Percentiles rank a stretch among this genome's conserved stretches.
Conservation (phyloP, 1,140 invertebrate species). For the Scylla paramamosain region DNA sequence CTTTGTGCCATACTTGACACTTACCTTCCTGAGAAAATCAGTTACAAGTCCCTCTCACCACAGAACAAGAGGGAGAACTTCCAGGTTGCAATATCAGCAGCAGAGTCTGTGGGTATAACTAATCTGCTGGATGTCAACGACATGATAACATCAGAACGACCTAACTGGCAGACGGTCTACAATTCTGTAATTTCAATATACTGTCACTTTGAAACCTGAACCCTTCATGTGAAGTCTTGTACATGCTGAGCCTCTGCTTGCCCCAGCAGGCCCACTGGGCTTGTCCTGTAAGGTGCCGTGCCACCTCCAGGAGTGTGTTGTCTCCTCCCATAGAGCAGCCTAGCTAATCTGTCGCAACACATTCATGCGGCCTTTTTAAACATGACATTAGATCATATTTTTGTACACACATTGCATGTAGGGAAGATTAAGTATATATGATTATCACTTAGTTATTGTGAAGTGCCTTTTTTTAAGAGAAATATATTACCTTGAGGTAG, state of each 20-base stretch:
- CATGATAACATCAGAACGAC: constrained; percentile 94
- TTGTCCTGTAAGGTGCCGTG: constrained; percentile 9
- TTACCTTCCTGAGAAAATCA: constrained; percentile 91
- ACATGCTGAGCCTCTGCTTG: constrained; percentile 1
- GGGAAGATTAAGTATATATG: constrained; percentile 14
- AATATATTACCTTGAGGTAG: too few species aligned
- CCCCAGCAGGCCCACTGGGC: background rate
- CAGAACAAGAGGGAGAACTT: constrained; percentile 93
- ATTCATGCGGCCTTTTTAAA: constrained; percentile 40
- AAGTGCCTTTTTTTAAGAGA: constrained; percentile 53
- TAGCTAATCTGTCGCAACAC: background rate
- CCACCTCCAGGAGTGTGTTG: background rate
- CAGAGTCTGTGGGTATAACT: constrained; percentile 92
- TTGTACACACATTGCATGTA: constrained; percentile 28
- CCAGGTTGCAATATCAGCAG: constrained; percentile 92
- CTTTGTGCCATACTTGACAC: constrained; percentile 94
- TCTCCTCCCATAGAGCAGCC: background rate
- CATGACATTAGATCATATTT: constrained; percentile 67
- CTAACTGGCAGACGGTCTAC: constrained; percentile 97
- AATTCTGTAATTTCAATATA: constrained; percentile 95
- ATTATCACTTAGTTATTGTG: constrained; percentile 34
- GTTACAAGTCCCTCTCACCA: constrained; percentile 88
- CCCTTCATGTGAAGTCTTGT: background rate
- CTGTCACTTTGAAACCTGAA: constrained; percentile 82
- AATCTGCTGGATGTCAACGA: constrained; percentile 94